Percentiles rank a stretch among this genome's conserved stretches.
Conservation (phyloP, 1,140 invertebrate genomes). For the Macrocentrus cingulum region DNA sequence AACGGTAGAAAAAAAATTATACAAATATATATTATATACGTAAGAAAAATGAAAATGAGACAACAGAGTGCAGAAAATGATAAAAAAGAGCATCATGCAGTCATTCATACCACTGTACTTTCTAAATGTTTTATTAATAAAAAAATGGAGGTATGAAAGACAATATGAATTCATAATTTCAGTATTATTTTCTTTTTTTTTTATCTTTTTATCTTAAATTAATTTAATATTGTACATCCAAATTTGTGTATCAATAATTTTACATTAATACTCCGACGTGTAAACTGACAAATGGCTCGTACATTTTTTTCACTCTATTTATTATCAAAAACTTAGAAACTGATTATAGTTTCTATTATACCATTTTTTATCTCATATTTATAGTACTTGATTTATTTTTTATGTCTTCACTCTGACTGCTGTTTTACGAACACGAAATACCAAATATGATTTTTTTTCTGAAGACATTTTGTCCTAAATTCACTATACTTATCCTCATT, state of each 20-base stretch:
- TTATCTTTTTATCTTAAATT: not conserved
- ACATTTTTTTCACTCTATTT: slow-evolving; percentile 9
- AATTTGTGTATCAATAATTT: slow-evolving; percentile 1
- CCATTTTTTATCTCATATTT: not conserved
- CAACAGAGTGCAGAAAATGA: not conserved
- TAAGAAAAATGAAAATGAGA: not conserved
- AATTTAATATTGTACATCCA: slow-evolving; percentile 12
- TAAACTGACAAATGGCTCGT: slow-evolving; percentile 4
- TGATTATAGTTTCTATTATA: slow-evolving; percentile 8
- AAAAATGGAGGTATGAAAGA: slow-evolving; percentile 16
- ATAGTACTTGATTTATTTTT: not conserved
- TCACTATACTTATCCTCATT: not conserved
- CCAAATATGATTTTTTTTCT: not conserved
- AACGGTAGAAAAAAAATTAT: too few relatives aligned
- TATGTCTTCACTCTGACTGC: not conserved
- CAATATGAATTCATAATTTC: not conserved
- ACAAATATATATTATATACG: not conserved
- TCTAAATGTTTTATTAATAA: slow-evolving; percentile 26
- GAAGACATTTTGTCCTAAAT: not conserved
- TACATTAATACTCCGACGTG: slow-evolving; percentile 8
- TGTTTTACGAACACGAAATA: not conserved
- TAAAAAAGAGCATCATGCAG: slow-evolving; percentile 9
- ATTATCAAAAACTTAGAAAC: slow-evolving; percentile 45
- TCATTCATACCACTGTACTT: slow-evolving; percentile 20
- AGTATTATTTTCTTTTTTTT: not conserved